These are phyloP conservation scores for Alectura lathami DNA, from an alignment of 2,113 vertebrate species.

Conservation along the genomic window DNA sequence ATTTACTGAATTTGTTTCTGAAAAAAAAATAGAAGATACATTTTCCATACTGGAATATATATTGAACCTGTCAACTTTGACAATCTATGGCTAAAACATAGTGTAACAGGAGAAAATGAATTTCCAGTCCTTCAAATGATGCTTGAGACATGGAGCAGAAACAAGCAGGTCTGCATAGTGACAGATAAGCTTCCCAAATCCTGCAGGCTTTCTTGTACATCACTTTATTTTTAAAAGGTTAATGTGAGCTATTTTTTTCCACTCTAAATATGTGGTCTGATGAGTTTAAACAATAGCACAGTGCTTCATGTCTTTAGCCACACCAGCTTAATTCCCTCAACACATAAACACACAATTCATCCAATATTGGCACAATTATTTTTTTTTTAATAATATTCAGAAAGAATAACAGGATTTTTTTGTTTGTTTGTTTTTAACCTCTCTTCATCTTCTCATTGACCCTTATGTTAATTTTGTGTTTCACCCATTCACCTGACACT, in stretches of 20 bases:
- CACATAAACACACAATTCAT: neutral
- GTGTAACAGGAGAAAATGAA: slow-evolving; percentile 4
- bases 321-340: neutral
- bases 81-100: neutral
- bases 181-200: slow-evolving; percentile 54
- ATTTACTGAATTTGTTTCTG: neutral
- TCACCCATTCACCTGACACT: neutral
- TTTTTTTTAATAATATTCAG: neutral
- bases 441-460: neutral
- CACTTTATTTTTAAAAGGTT: slow-evolving; percentile 44
- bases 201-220: slow-evolving; percentile 13
- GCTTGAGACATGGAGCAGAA: slow-evolving; percentile 31
- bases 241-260: neutral
- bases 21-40: neutral
- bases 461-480: neutral
- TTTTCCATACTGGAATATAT: neutral
- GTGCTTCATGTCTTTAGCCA: neutral
- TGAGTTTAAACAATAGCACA: slow-evolving; percentile 22
- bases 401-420: neutral
- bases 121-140: slow-evolving; percentile 8
- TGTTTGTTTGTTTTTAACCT: neutral
- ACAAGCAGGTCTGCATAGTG: slow-evolving; percentile 20
- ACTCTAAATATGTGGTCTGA: neutral
- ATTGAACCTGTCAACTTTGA: neutral
- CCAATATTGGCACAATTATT: neutral